Evolutionary conservation across 2,113 vertebrate species (phyloP).

Genomic region (Abramis brama): DNA sequence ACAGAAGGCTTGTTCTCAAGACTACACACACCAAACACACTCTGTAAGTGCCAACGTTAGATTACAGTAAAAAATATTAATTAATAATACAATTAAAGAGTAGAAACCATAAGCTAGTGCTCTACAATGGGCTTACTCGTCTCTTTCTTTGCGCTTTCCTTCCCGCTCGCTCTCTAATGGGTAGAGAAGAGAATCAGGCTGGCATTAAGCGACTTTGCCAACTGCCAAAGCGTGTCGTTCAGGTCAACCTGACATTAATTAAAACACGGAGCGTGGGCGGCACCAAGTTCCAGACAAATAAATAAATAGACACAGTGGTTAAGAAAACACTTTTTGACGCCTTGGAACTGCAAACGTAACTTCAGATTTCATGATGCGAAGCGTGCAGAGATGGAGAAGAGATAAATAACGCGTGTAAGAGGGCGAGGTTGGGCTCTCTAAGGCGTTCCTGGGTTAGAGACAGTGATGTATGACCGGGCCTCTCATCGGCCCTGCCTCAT

Average conservation of each 20-base stretch:
- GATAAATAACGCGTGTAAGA: neutral
- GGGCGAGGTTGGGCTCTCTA: neutral
- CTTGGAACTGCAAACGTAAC: slow-evolving; percentile 25
- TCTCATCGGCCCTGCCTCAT: slow-evolving; percentile 77
- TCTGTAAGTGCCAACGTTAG: neutral
- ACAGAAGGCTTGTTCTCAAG: slow-evolving; percentile 32
- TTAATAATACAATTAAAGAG: slow-evolving; percentile 18
- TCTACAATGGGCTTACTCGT: neutral
- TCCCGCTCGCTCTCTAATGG: slow-evolving; percentile 40
- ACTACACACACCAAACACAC: slow-evolving; percentile 7
- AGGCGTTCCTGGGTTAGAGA: slow-evolving; percentile 66
- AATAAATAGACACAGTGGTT: slow-evolving; percentile 37
- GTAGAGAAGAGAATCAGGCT: slow-evolving; percentile 27
- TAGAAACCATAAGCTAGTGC: neutral
- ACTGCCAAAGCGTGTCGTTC: slow-evolving; percentile 46
- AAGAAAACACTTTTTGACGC: slow-evolving; percentile 37
- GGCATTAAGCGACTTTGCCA: slow-evolving; percentile 47
- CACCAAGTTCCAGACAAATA: slow-evolving; percentile 46
- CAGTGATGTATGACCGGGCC: slow-evolving; percentile 79
- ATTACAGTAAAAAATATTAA: slow-evolving; percentile 30
- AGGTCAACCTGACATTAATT: slow-evolving; percentile 61
- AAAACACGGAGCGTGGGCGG: slow-evolving; percentile 52
- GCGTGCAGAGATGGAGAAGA: neutral
- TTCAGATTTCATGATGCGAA: neutral
- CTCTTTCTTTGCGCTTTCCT: neutral